A percentile compares a stretch with the other conserved stretches of the same genome.
These are phyloP conservation scores for Iphiclides podalirius DNA, from an alignment of 2,888 invertebrate genomes.

Conservation along the genomic window DNA sequence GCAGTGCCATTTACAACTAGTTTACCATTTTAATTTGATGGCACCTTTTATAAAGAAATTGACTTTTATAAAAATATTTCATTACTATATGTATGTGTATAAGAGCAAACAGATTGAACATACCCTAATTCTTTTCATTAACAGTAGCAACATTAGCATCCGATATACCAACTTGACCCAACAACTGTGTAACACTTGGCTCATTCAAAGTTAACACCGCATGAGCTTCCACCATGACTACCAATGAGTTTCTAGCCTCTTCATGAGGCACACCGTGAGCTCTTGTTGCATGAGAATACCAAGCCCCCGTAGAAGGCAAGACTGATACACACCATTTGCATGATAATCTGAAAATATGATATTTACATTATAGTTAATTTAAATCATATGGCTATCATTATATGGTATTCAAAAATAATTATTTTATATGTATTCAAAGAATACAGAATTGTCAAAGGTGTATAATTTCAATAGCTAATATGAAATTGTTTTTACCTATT, in stretches of 20 bases:
- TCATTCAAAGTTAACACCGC: slow-evolving; percentile 77
- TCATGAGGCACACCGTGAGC: slow-evolving; percentile 78
- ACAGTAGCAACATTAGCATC: slow-evolving; percentile 37
- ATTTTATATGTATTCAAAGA: no score
- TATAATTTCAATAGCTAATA: no score
- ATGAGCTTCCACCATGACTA: slow-evolving; percentile 82
- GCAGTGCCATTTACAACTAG: no score
- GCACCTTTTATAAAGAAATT: no score
- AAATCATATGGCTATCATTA: no score
- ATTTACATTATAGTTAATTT: neutral
- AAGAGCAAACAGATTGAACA: no score
- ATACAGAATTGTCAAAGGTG: no score
- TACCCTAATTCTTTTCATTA: slow-evolving; percentile 39
- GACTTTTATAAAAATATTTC: neutral
- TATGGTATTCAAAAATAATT: no score
- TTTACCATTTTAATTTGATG: no score
- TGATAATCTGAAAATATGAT: slow-evolving; percentile 56
- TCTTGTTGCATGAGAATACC: slow-evolving; percentile 81
- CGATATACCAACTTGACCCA: slow-evolving; percentile 61
- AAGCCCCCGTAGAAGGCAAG: slow-evolving; percentile 77
- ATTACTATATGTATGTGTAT: no score
- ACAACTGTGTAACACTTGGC: slow-evolving; percentile 65
- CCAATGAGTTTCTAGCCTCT: slow-evolving; percentile 81
- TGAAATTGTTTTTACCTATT: no score
- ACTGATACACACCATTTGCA: slow-evolving; percentile 79